These are phyloP conservation scores for Cecidostiba fungosa DNA, from an alignment of 2,888 invertebrate species.

Conservation along the genomic window DNA sequence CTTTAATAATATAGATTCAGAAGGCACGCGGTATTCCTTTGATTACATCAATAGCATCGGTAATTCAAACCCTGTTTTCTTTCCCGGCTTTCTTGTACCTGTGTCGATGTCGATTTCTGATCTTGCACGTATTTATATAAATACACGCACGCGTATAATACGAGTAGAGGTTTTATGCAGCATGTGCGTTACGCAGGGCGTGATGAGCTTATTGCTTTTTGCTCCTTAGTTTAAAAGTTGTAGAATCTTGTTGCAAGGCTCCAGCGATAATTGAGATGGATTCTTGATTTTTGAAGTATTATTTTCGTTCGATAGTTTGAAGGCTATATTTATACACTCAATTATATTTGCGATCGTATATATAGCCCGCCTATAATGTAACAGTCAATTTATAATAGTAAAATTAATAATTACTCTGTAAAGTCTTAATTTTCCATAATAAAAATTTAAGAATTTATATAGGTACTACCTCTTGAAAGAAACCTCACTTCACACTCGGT, in stretches of 20 bases:
- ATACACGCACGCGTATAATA: neutral
- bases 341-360: conserved; percentile 25
- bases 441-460: neutral
- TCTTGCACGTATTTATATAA: neutral
- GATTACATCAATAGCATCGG: neutral
- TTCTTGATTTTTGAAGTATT: conserved; percentile 14
- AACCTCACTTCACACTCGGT: neutral
- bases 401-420: neutral
- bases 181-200: conserved; percentile 58
- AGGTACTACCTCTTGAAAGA: neutral
- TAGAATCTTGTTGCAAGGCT: neutral
- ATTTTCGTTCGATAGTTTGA: neutral
- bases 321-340: conserved; percentile 22
- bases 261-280: neutral
- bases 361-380: neutral
- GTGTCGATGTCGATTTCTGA: neutral
- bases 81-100: conserved; percentile 13
- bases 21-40: conserved; percentile 20
- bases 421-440: neutral
- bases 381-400: neutral
- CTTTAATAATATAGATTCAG: conserved; percentile 20
- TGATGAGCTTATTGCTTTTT: conserved; percentile 26
- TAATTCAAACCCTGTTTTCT: neutral
- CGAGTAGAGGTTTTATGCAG: neutral
- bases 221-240: neutral